Percentiles rank a stretch among this genome's conserved stretches.
Conservation (phyloP, 2,113 vertebrate species). For the Anolis sagrei region DNA sequence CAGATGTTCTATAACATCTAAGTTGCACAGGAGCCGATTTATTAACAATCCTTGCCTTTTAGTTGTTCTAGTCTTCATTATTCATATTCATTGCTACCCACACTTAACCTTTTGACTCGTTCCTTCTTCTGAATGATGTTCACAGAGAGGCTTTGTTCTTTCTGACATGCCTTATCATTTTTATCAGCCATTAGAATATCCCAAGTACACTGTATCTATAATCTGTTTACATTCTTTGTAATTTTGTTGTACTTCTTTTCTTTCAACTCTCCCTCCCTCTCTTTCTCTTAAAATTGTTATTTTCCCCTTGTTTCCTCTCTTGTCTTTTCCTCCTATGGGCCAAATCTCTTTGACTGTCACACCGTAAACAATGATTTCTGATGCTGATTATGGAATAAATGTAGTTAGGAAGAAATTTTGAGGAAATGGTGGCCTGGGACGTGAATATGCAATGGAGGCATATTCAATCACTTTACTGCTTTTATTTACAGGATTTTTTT, state of each 20-base stretch:
- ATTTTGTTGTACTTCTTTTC: conserved; percentile 77
- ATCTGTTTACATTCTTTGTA: conserved; percentile 85
- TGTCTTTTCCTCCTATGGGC: conserved; percentile 58
- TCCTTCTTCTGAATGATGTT: conserved; percentile 79
- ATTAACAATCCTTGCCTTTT: conserved; percentile 75
- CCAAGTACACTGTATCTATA: conserved; percentile 71
- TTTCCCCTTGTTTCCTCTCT: conserved; percentile 57
- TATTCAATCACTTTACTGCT: conserved; percentile 4
- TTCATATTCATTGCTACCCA: conserved; percentile 82
- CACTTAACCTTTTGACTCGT: conserved; percentile 83
- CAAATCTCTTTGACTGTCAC: conserved; percentile 54
- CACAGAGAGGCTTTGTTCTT: conserved; percentile 81
- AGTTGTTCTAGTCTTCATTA: conserved; percentile 77
- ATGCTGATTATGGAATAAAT: conserved; percentile 46
- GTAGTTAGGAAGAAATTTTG: conserved; percentile 27
- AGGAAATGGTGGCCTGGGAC: conserved; percentile 2
- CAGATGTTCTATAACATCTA: conserved; percentile 25
- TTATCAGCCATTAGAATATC: conserved; percentile 80
- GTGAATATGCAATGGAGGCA: background rate
- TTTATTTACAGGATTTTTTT: conserved; percentile 33
- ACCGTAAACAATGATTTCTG: conserved; percentile 46
- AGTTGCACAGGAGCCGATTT: conserved; percentile 74
- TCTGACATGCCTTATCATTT: conserved; percentile 79
- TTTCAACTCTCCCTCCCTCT: conserved; percentile 63
- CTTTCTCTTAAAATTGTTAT: conserved; percentile 32